Evolutionary conservation across 2,888 invertebrate genomes (phyloP), one percentile per base, ranked within the genome.

Genomic region (Drosophila mimica): DNA sequence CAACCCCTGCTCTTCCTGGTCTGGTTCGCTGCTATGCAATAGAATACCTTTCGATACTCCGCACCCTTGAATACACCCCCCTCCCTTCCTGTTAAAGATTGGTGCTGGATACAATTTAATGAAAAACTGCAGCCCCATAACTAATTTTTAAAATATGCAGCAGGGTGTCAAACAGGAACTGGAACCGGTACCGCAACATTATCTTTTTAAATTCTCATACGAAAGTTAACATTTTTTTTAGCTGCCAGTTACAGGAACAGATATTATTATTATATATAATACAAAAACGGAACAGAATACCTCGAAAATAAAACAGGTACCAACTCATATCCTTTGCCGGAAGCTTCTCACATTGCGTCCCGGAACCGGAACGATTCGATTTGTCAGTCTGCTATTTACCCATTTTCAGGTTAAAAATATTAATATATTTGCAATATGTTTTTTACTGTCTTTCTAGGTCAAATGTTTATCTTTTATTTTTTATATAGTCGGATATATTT

Each of bases 21-120:
- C 33, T 38, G 15, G 56, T 59, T 73, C 73, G 65, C 59, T 53
- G 66, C 52, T 48, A 33, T 33, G 49, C 73, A 57, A 51, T 38
- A 51, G 28, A 34, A 20, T 9, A 38, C 6, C 36, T 48, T 43
- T 40, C 31, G 49, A n/a, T 38, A 30, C 40, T 30, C 5, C 56
- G 17, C 25, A 30, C 38, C 30, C 49, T 36, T 11, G 20, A 48
- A 25, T 6, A 7, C 15, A n/a, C 43, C 31, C n/a, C n/a, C 17
- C 38, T 17, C 15, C 11, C 33, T 25, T 20, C 46, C 17, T 56
- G 68, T 8, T 56, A 40, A 38, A n/a, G 61, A 61, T 67, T 54
- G n/a, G 13, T 15, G 40, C 3, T 46, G 33, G 1, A 13, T 17
- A n/a, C 17, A 38, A 33, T 54, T 25, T 25, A 54, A 38, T 54